These are phyloP conservation scores for Willisornis vidua DNA, from an alignment of 2,113 vertebrate species.

Conservation along the genomic window DNA sequence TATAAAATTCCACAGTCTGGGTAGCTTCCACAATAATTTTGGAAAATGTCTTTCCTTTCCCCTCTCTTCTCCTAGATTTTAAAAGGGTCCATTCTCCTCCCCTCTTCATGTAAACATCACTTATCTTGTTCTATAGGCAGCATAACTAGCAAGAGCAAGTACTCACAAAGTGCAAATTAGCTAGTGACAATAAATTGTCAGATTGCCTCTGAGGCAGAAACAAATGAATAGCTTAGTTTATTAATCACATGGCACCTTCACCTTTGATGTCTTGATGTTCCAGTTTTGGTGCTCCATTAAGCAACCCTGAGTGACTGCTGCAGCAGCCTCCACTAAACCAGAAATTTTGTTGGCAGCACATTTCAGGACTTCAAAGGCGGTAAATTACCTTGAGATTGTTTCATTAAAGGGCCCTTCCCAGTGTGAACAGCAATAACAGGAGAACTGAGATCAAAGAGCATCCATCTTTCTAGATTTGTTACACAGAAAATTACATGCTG, in stretches of 20 bases:
- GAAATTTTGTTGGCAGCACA: conserved; percentile 79
- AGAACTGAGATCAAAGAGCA: conserved; percentile 75
- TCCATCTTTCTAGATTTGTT: conserved; percentile 73
- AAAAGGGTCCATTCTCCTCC: conserved; percentile 44
- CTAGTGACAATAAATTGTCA: conserved; percentile 74
- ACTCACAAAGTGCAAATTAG: conserved; percentile 78
- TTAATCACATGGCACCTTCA: conserved; percentile 77
- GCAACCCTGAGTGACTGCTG: conserved; percentile 69
- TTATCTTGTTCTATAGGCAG: conserved; percentile 56
- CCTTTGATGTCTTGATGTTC: conserved; percentile 83
- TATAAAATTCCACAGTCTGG: neutral
- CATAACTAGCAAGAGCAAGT: conserved; percentile 61
- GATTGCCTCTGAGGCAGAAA: conserved; percentile 74
- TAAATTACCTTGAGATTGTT: conserved; percentile 78
- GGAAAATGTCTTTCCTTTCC: neutral
- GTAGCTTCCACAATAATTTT: neutral
- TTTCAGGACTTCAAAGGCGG: conserved; percentile 79
- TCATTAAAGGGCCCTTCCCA: conserved; percentile 74
- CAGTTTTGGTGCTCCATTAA: conserved; percentile 76
- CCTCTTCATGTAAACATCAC: conserved; percentile 14
- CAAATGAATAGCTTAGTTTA: conserved; percentile 66
- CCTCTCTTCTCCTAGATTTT: neutral
- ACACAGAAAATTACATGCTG: conserved; percentile 62
- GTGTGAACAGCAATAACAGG: conserved; percentile 70
- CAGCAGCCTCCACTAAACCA: conserved; percentile 75